Conservation (phyloP, 2,113 vertebrate species). For the Crotalus viridis region DNA sequence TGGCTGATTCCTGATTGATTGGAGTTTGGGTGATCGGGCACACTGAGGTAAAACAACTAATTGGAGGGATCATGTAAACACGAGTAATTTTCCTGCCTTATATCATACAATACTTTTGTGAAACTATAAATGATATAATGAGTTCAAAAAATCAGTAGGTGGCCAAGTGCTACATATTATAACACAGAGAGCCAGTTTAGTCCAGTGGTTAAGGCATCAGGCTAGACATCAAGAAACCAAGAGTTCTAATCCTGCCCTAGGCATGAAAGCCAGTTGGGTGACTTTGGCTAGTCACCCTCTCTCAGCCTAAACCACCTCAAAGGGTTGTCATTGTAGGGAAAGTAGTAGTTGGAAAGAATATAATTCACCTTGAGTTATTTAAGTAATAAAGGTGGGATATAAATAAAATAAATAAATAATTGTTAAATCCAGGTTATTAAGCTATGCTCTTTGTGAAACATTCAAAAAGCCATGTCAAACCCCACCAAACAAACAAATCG, state of each 20-base stretch:
- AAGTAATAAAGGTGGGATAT: neutral
- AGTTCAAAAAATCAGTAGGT: constrained; percentile 55
- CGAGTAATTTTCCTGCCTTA: constrained; percentile 45
- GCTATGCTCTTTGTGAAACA: constrained; percentile 27
- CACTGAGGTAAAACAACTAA: neutral
- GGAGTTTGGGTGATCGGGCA: neutral
- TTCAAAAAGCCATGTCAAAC: constrained; percentile 31
- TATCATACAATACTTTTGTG: constrained; percentile 39
- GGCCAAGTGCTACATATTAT: constrained; percentile 44
- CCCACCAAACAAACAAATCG: constrained; percentile 5
- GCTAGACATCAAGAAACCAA: neutral
- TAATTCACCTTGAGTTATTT: neutral
- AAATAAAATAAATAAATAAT: neutral
- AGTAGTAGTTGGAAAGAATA: neutral
- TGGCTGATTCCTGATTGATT: neutral
- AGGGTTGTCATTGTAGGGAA: neutral
- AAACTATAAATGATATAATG: constrained; percentile 66
- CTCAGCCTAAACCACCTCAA: neutral
- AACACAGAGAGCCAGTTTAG: neutral
- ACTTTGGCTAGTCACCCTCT: neutral
- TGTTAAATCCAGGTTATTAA: constrained; percentile 41
- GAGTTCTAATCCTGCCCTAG: neutral
- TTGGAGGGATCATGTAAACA: neutral
- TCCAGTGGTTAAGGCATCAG: neutral
- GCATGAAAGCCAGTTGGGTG: neutral